Conservation (phyloP, 2,113 vertebrate species). For the Poeciliopsis turrubarensis region DNA sequence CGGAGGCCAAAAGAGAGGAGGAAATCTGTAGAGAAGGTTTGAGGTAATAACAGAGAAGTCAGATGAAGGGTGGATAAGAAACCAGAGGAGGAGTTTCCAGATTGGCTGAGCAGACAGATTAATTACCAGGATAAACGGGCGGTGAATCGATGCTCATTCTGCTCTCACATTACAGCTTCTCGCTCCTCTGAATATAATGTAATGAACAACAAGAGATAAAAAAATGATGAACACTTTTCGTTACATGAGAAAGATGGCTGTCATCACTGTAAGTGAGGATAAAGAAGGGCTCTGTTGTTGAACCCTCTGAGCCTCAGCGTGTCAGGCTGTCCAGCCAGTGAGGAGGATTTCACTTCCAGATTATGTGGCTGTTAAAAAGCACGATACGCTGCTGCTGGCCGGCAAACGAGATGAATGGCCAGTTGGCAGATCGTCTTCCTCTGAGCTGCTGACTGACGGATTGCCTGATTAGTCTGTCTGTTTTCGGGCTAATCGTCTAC, state of each 20-base stretch:
- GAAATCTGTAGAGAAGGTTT: conserved; percentile 1
- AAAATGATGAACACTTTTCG: not conserved
- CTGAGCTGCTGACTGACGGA: not conserved
- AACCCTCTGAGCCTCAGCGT: conserved; percentile 28
- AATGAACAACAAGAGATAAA: too few relatives aligned
- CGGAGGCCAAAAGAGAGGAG: not conserved
- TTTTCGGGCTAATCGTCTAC: not conserved
- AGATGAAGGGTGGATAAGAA: not conserved
- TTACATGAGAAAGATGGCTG: too few relatives aligned
- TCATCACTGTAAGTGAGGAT: not conserved
- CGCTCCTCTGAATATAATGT: too few relatives aligned
- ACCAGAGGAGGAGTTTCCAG: not conserved
- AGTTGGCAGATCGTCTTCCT: conserved; percentile 1
- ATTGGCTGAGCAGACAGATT: conserved; percentile 17
- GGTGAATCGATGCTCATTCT: not conserved
- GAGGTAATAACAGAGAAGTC: conserved; percentile 1
- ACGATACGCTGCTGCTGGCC: conserved; percentile 32
- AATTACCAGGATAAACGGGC: conserved; percentile 18
- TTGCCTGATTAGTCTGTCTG: not conserved
- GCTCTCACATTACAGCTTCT: not conserved
- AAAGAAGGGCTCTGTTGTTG: conserved; percentile 26
- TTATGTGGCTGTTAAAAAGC: conserved; percentile 42
- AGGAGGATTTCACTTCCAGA: conserved; percentile 33
- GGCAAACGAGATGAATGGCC: not conserved
- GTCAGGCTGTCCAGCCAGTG: conserved; percentile 8